These are phyloP conservation scores for Hippocampus abdominalis DNA, from an alignment of 2,113 vertebrate genomes.

Conservation along the genomic window DNA sequence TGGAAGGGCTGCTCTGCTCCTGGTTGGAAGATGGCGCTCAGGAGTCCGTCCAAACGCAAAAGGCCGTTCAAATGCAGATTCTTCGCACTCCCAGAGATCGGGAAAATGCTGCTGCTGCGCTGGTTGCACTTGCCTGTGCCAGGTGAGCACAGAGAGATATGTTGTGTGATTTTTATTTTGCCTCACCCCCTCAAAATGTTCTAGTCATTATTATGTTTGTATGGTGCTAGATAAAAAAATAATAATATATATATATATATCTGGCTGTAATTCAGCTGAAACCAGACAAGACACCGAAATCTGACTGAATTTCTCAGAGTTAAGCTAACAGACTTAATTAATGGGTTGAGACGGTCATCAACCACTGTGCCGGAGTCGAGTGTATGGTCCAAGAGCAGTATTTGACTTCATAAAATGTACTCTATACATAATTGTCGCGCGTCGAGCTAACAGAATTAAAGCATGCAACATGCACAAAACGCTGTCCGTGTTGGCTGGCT, in stretches of 20 bases:
- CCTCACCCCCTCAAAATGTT: background rate
- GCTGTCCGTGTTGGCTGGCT: too few species aligned
- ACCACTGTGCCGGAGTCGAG: background rate
- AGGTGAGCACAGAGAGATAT: constrained; percentile 73
- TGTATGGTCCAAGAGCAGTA: too few species aligned
- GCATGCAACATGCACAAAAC: too few species aligned
- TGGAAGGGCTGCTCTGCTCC: constrained; percentile 91
- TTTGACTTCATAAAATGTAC: too few species aligned
- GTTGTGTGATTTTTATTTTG: background rate
- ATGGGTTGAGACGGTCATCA: background rate
- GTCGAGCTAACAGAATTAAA: too few species aligned
- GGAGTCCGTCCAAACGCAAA: constrained; percentile 74
- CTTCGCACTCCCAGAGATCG: constrained; percentile 81
- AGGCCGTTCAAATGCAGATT: constrained; percentile 79
- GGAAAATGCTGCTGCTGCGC: constrained; percentile 93
- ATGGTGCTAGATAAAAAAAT: background rate
- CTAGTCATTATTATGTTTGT: background rate
- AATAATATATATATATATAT: too few species aligned
- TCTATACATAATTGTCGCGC: too few species aligned
- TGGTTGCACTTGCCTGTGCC: constrained; percentile 95
- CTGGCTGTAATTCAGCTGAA: too few species aligned
- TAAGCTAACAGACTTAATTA: background rate
- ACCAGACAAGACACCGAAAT: too few species aligned
- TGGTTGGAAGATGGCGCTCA: constrained; percentile 86
- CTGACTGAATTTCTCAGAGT: background rate